phyloP scores from a whole-genome alignment of 2,113 vertebrate species.

The Pedetes capensis region DNA sequence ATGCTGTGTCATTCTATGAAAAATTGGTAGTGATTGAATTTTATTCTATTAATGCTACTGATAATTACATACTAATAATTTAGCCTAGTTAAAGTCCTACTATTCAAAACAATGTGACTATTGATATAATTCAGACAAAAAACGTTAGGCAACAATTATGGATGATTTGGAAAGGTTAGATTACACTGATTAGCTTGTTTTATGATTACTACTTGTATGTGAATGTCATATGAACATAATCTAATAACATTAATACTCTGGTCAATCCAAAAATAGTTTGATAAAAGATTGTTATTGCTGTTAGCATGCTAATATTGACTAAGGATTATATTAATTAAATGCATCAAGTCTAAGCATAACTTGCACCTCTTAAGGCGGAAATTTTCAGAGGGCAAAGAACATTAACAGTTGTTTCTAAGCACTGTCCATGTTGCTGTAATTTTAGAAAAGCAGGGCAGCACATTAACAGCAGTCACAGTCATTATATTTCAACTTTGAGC shows the following conservation, averaged over 20 bases:
- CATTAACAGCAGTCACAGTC: constrained; percentile 88
- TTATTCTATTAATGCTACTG: constrained; percentile 29
- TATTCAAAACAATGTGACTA: constrained; percentile 47
- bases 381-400: constrained; percentile 81
- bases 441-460: constrained; percentile 84
- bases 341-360: constrained; percentile 71
- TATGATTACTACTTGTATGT: constrained; percentile 35
- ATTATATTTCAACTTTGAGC: constrained; percentile 81
- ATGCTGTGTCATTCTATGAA: background rate
- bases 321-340: constrained; percentile 67
- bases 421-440: constrained; percentile 82
- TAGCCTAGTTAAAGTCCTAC: background rate
- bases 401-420: constrained; percentile 83
- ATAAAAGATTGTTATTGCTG: too few species aligned
- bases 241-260: constrained; percentile 64
- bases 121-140: constrained; percentile 44
- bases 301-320: constrained; percentile 83
- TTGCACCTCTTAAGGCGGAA: constrained; percentile 80
- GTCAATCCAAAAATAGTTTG: constrained; percentile 83
- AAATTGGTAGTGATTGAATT: constrained; percentile 31
- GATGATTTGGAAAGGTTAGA: constrained; percentile 38
- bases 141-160: background rate
- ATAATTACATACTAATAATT: constrained; percentile 54
- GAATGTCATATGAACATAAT: constrained; percentile 41
- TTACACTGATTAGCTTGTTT: constrained; percentile 25